Conservation (phyloP, 2,888 invertebrate genomes). For the Tetranychus piercei region DNA sequence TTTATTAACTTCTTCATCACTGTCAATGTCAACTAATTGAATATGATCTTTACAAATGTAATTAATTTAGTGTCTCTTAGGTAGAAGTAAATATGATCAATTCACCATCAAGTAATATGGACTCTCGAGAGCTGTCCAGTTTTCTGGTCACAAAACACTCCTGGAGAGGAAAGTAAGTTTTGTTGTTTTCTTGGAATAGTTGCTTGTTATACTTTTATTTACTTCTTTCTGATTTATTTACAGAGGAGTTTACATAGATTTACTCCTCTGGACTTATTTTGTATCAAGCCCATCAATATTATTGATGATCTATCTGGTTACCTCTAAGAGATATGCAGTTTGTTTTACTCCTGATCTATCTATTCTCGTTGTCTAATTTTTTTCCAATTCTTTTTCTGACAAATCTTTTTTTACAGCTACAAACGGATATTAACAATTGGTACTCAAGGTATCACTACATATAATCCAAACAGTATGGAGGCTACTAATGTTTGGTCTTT, state of each 20-base stretch:
- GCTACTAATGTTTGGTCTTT: conserved; percentile 62
- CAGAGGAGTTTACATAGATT: no score
- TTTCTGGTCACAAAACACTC: conserved; percentile 91
- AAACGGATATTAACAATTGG: conserved; percentile 93
- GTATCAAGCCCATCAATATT: no score
- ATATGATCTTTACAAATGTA: background rate
- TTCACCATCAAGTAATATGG: conserved; percentile 7
- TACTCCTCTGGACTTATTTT: background rate
- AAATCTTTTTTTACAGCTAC: conserved; percentile 43
- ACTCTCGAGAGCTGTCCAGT: conserved; percentile 47
- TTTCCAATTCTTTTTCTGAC: background rate
- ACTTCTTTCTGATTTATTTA: background rate
- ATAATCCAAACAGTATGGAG: conserved; percentile 73
- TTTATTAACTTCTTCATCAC: background rate
- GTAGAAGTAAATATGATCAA: background rate
- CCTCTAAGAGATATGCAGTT: no score
- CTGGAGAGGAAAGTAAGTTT: conserved; percentile 80
- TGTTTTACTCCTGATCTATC: background rate
- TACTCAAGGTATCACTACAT: conserved; percentile 83
- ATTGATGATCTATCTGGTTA: no score
- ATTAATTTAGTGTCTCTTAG: background rate
- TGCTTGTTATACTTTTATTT: background rate
- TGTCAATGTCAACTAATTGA: background rate
- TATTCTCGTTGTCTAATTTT: conserved; percentile 7
- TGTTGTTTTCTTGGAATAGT: conserved; percentile 28